A percentile compares a stretch with the other conserved stretches of the same genome.
phyloP scores from a whole-genome alignment of 2,797 vertebrate genomes.

The Zenarchopterus dispar region DNA sequence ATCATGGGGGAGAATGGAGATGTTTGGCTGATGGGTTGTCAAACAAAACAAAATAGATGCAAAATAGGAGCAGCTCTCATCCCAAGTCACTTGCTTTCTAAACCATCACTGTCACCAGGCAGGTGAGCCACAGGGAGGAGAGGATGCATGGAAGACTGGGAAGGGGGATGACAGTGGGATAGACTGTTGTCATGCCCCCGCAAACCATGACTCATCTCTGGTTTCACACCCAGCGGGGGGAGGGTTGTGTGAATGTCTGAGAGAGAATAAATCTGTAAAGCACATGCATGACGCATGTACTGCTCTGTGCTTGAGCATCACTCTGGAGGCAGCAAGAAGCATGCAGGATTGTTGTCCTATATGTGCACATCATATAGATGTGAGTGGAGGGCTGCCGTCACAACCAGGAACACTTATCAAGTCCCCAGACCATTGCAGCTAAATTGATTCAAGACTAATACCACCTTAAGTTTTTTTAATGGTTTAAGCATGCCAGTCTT shows the following conservation, averaged over 20 bases:
- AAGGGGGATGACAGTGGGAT: slow-evolving; percentile 17
- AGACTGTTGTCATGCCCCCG: slow-evolving; percentile 66
- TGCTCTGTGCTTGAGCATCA: slow-evolving; percentile 28
- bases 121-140: slow-evolving; percentile 32
- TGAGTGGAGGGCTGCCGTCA: slow-evolving; percentile 30
- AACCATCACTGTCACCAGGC: slow-evolving; percentile 63
- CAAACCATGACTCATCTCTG: slow-evolving; percentile 79
- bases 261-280: slow-evolving; percentile 27
- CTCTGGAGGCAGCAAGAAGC: not conserved
- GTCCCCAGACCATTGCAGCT: slow-evolving; percentile 54
- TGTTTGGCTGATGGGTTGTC: slow-evolving; percentile 14
- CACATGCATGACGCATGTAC: slow-evolving; percentile 3
- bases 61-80: slow-evolving; percentile 49
- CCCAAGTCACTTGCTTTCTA: slow-evolving; percentile 42
- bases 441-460: slow-evolving; percentile 67
- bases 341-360: slow-evolving; percentile 10
- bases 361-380: slow-evolving; percentile 5
- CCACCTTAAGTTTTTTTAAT: slow-evolving; percentile 22
- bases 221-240: slow-evolving; percentile 67
- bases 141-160: slow-evolving; percentile 34
- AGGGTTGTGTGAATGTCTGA: slow-evolving; percentile 20
- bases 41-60: not conserved
- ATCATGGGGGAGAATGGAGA: slow-evolving; percentile 1
- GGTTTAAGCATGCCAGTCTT: slow-evolving; percentile 20
- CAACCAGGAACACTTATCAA: slow-evolving; percentile 72